These are phyloP conservation scores for Slavum lentiscoides DNA, from an alignment of 2,888 invertebrate species.

Conservation along the genomic window DNA sequence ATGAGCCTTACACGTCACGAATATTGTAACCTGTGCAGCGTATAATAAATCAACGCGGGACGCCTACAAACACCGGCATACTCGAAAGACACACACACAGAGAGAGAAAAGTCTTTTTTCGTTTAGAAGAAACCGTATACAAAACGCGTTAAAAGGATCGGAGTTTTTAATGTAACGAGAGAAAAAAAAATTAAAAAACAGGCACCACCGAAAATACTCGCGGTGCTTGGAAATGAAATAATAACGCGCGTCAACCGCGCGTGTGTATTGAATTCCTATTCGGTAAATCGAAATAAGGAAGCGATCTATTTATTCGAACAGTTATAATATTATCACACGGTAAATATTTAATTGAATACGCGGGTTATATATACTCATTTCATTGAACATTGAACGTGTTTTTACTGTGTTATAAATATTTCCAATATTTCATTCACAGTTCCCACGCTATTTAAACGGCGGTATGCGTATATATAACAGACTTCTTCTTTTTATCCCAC, in stretches of 20 bases:
- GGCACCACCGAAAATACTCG: neutral
- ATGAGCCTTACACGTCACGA: constrained; percentile 17
- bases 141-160: neutral
- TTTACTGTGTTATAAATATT: too few relatives aligned
- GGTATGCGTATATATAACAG: too few relatives aligned
- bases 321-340: too few relatives aligned
- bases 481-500: too few relatives aligned
- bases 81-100: too few relatives aligned
- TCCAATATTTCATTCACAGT: too few relatives aligned
- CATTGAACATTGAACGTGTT: too few relatives aligned
- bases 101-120: neutral
- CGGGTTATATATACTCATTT: too few relatives aligned
- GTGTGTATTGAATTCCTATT: neutral
- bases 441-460: too few relatives aligned
- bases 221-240: neutral
- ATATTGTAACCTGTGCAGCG: neutral
- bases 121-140: neutral
- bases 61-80: neutral
- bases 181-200: neutral
- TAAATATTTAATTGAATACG: too few relatives aligned
- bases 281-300: neutral
- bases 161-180: neutral
- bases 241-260: neutral
- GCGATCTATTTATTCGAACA: neutral
- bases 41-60: constrained; percentile 8